Base-by-base conservation (phyloP, 2,797 vertebrate genomes). In the Xenopus petersii region DNA sequence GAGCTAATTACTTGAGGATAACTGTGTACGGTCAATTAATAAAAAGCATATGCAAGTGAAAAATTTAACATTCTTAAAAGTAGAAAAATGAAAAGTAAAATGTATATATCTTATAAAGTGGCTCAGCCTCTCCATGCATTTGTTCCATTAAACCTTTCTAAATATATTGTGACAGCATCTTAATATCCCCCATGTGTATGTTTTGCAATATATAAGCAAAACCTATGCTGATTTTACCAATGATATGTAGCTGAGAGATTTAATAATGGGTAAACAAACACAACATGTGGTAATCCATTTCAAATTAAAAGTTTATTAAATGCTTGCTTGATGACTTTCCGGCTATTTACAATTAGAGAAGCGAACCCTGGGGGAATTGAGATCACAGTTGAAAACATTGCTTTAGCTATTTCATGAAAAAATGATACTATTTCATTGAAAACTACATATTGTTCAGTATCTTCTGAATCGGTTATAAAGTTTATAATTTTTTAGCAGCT, bases 271-370 rank as follows among this genome's bases (percentile, higher is more conserved):
- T 91, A 91, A 93, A 91, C 90, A 92, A 92, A 91, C 91, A 91
- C 90, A 90, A 93, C 88, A 92, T 91, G 89, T 90, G 90, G 88
- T 90, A 91, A 93, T 91, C 88, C 89, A 88, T 90, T 93, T 92
- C 89, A 90, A 91, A 92, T 93, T 93, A 92, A 92, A 93, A 92
- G 89, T 92, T 92, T 92, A 91, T 92, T 92, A 92, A 91, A 91
- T 17, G 82, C 86, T 87, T 84, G 82, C 88, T 93, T 92, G 89
- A 91, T 91, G 87, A 87, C 85, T 92, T 92, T 89, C 85, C 90
- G 87, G 83, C 85, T 90, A 90, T 91, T 92, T 90, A 88, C 87
- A 90, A 89, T 88, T 88, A 90, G 90, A 90, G 84, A 75, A 89
- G 79, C 63, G 79, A 89, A 89, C 87, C 86, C 87, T 86, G 81